A percentile compares a stretch with the other conserved stretches of the same genome.
These are phyloP conservation scores for Odontomachus brunneus DNA, from an alignment of 1,140 invertebrate species.

Conservation along the genomic window DNA sequence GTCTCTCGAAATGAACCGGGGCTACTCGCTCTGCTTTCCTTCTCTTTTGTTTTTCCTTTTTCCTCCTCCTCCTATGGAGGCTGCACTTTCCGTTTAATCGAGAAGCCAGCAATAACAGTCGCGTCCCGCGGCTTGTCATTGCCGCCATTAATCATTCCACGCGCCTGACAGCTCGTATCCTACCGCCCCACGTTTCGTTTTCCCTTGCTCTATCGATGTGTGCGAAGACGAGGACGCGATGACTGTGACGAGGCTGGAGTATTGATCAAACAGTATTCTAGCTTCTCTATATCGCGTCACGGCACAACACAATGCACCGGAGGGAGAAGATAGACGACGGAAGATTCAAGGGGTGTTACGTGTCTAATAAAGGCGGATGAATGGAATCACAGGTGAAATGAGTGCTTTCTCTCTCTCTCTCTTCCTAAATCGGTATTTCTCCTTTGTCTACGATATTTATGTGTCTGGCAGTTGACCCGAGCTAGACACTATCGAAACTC, in stretches of 20 bases:
- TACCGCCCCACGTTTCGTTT: slow-evolving; percentile 14
- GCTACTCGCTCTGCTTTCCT: background rate
- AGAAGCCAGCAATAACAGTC: background rate
- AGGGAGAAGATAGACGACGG: slow-evolving; percentile 30
- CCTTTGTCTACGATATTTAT: background rate
- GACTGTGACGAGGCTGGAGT: slow-evolving; percentile 77
- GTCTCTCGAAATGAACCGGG: background rate
- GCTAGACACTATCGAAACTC: too few species aligned
- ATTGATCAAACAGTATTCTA: slow-evolving; percentile 79
- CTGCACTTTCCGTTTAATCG: background rate
- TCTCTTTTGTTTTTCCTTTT: too few species aligned
- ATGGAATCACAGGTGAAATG: slow-evolving; percentile 36
- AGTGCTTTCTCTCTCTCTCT: too few species aligned
- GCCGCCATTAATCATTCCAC: background rate
- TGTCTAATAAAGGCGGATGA: background rate
- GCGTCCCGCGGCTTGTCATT: background rate
- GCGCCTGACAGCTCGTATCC: background rate
- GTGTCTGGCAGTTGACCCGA: background rate
- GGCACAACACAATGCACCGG: slow-evolving; percentile 32
- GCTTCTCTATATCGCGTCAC: slow-evolving; percentile 40
- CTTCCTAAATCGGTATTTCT: background rate
- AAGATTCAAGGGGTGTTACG: background rate
- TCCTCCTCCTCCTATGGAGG: background rate
- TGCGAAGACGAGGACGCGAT: slow-evolving; percentile 67
- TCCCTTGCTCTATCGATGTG: slow-evolving; percentile 29